Evolutionary conservation across 2,113 vertebrate species (phyloP), one percentile per base, ranked within the genome.

Genomic region (Brienomyrus brachyistius): DNA sequence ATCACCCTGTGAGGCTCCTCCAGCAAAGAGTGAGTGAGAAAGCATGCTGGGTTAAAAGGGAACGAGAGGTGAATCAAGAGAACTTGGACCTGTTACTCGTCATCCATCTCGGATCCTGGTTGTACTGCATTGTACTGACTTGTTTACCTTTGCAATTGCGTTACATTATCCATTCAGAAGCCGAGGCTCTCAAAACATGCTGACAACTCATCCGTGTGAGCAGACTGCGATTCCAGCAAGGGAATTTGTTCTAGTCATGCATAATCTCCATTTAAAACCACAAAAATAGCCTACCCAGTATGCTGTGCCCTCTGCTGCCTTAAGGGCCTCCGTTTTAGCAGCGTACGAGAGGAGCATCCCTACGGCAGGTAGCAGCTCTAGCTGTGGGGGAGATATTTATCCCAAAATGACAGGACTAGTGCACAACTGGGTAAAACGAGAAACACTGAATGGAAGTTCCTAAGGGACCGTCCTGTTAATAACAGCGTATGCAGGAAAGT

Each of bases 1-100:
- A 93, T 92, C 51, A 90, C 90, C 91, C 92, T 87, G 92, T 94
- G 90, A 88, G 88, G 89, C 84, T 77, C 87, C 87, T 91, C n/a
- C 9, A 88, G 91, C 88, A 91, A 84, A 47, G 88, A 59, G 19
- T 47, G 13, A 35, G 1, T 13, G 27, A 80, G 43, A 89, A 85
- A 43, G 17, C 17, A 43, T 43, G 86, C n/a, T 11, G 62, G 50
- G n/a, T 43, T 35, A 43, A 21, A 82, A 45, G 77, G 77, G 35
- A 45, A 9, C 19, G 77, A 45, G n/a, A 45, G 77, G 40, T 15
- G 21, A 11, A 48, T 43, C 21, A 8, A 23, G 80, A 83, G 82
- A 48, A 10, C 40, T 11, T 23, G 10, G 82, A 48, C 15, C 74
- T 3, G 74, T 7, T 8, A 35, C 74, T 40, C 74, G 5, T 19